Conservation (phyloP, 2,113 vertebrate genomes). For the Nymphicus hollandicus region DNA sequence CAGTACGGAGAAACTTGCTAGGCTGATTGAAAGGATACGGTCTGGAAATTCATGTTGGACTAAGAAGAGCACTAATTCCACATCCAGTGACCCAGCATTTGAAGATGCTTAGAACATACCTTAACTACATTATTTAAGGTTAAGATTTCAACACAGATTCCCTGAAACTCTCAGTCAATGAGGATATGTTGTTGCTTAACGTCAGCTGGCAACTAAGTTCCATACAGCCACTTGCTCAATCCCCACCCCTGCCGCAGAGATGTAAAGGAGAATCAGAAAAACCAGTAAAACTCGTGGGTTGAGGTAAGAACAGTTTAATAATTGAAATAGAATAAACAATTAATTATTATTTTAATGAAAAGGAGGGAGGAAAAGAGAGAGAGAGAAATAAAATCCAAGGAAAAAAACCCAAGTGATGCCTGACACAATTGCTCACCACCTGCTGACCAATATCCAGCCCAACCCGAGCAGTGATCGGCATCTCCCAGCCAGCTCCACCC, state of each 20-base stretch:
- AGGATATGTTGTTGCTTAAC: not conserved
- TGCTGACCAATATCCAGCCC: not conserved
- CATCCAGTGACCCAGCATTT: not conserved
- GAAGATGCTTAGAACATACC: not conserved
- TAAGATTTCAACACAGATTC: not conserved
- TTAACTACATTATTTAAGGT: not conserved
- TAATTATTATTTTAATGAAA: not conserved
- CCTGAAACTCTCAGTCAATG: not conserved
- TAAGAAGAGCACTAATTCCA: not conserved
- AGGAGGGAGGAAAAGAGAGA: not conserved
- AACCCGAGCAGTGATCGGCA: not conserved
- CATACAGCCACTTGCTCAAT: not conserved
- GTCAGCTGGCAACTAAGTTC: not conserved
- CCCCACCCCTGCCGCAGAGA: not conserved
- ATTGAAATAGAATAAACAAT: not conserved
- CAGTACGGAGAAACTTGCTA: not conserved
- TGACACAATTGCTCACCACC: not conserved
- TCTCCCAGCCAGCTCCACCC: not conserved
- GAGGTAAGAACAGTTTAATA: not conserved
- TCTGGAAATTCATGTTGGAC: not conserved
- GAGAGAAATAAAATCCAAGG: not conserved
- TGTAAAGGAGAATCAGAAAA: not conserved
- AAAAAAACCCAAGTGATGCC: not conserved
- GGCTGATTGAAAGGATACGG: not conserved
- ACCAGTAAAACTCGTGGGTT: not conserved